These are phyloP conservation scores for Meiosimyza decipiens DNA, from an alignment of 2,888 invertebrate species.

Conservation along the genomic window DNA sequence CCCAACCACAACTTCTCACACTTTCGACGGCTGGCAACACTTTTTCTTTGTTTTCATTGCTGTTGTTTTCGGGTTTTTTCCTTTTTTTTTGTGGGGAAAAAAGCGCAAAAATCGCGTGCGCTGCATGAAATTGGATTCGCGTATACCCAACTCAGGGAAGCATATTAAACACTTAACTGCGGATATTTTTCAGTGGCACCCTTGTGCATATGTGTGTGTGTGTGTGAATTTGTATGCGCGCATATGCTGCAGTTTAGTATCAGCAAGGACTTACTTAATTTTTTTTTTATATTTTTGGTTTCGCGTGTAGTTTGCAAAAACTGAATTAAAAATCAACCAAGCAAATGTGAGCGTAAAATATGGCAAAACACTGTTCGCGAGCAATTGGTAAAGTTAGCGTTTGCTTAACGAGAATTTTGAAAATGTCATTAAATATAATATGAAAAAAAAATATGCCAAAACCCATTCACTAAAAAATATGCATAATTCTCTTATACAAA, in stretches of 20 bases:
- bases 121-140: constrained; percentile 24
- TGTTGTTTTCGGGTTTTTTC: neutral
- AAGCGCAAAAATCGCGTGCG: constrained; percentile 7
- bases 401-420: no score
- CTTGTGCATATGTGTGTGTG: neutral
- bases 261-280: constrained; percentile 6
- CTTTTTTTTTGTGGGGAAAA: neutral
- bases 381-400: no score
- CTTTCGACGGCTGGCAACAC: neutral
- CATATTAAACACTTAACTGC: constrained; percentile 23
- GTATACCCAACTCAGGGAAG: constrained; percentile 7
- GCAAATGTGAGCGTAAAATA: constrained; percentile 28
- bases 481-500: no score
- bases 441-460: no score
- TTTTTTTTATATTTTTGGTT: constrained; percentile 13
- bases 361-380: constrained; percentile 1
- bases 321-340: constrained; percentile 31
- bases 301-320: constrained; percentile 1
- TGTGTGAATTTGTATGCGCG: neutral
- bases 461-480: no score
- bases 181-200: constrained; percentile 20
- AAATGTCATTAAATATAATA: no score
- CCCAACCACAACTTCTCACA: constrained; percentile 7
- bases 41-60: neutral
- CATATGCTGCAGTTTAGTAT: constrained; percentile 4